Percentiles rank a stretch among this genome's conserved stretches.
Evolutionary conservation across 1,140 invertebrate species (phyloP).

Genomic region (Hypsibius dujardini): DNA sequence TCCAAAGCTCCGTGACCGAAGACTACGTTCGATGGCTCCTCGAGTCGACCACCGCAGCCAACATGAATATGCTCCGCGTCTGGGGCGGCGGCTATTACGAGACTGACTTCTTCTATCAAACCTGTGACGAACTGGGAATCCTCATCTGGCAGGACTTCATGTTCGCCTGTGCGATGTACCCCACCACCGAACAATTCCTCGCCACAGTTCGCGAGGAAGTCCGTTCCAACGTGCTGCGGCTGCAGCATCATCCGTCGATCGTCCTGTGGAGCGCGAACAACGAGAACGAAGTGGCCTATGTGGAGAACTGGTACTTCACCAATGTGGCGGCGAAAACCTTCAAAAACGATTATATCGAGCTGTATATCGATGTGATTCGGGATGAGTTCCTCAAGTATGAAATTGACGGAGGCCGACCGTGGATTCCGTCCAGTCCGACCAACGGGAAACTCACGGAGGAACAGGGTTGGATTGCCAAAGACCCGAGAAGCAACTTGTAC

Average conservation of each 20-base stretch:
- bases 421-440: conserved; percentile 70
- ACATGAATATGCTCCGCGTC: conserved; percentile 85
- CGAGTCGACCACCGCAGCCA: conserved; percentile 48
- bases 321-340: conserved; percentile 26
- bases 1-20: conserved; percentile 53
- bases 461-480: conserved; percentile 52
- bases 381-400: conserved; percentile 25
- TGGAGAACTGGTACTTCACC: conserved; percentile 51
- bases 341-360: conserved; percentile 58
- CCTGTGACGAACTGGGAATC: conserved; percentile 38
- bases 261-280: conserved; percentile 87
- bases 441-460: conserved; percentile 60
- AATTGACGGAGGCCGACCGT: conserved; percentile 46
- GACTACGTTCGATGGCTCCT: conserved; percentile 42
- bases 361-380: conserved; percentile 64
- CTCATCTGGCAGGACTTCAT: conserved; percentile 58
- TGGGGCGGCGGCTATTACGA: conserved; percentile 97
- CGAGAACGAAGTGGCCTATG: conserved; percentile 81
- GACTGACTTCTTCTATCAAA: conserved; percentile 68
- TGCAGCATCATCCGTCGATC: conserved; percentile 73
- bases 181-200: conserved; percentile 52
- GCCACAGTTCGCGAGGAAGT: conserved; percentile 55
- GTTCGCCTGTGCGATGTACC: conserved; percentile 94
- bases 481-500: conserved; percentile 58
- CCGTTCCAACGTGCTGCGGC: conserved; percentile 44